Base-by-base conservation (phyloP, 1,140 invertebrate species). In the Trachymyrmex septentrionalis region DNA sequence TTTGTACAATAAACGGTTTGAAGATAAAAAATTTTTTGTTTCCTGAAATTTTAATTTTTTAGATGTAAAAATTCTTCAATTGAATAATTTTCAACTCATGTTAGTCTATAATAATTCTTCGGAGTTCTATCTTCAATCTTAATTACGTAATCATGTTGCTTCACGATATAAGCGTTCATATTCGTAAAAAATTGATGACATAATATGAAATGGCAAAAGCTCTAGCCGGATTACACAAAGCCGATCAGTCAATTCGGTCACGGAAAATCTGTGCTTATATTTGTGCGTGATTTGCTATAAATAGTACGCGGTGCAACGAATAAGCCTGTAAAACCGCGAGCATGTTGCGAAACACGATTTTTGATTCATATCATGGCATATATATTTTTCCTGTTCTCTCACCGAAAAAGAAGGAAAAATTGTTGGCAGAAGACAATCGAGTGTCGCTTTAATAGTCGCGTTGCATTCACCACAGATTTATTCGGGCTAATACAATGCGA, bases 401-500 rank as follows among this genome's bases (percentile, higher is more conserved):
- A 21, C 19, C n/a, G 53, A 77, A 78, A 53, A 67, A 30, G 14
- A 24, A 84, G 59, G 48, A 67, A 77, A 78, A 80, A 86, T 78
- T 19, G 50, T n/a, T 53, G 14, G 14, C 48, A 44, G 19, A 67
- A 53, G 34, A 48, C 72, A 76, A 85, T 77, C 59, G 72, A 78
- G 34, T 34, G 27, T 63, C 16, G 50, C 61, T 64, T 75, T 24
- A 21, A 61, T 44, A 24, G 19, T 38, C 14, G 48, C 16, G 27
- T 50, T 44, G 14, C 48, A 69, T 24, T 48, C 12, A 16, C 30
- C 61, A 48, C 38, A 75, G 61, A 81, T 87, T 88, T 73, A 85
- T 78, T n/a, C 80, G 19, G 19, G 24, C 66, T 86, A 88, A 89
- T 76, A 82, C 77, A 89, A 44, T 64, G 59, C 50, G 57, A 72